Evolutionary conservation across 2,888 invertebrate genomes (phyloP), one percentile per base, ranked within the genome.

Genomic region (Drosophila quasianomalipes): DNA sequence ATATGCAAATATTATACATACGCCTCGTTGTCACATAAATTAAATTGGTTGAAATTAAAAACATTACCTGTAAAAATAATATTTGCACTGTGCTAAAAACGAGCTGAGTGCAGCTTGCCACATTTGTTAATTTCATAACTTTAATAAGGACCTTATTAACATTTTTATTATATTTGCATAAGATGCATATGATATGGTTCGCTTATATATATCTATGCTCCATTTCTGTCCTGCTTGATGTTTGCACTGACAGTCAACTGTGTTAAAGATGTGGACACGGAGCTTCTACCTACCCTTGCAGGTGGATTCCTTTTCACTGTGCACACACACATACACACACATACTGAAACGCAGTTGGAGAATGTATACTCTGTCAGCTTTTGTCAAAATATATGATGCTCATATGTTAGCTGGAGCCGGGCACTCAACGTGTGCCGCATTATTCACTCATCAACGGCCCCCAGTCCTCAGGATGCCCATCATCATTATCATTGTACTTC

Each of bases 301-400:
- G 58, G 44, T 30, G 33, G 49, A 41, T 59, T 72, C 41, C 73
- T 75, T 82, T 64, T 80, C 59, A n/a, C 62, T 68, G 58, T 68
- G 37, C 63, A 53, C 30, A 63, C 57, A 49, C 35, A 64, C 30
- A 41, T 12, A 41, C 12, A 53, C 14, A 54, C 37, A 67, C 26
- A 63, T 16, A 61, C 9, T 22, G 49, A 47, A 26, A 44, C 52
- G 57, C 10, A 61, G 33, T 39, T 52, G 57, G 61, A 51, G 57
- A 57, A 53, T 62, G 64, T 47, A 80, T 30, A 53, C 44, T 70
- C 26, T 61, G 68, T 62, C 73, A 67, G 84, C 81, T 75, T 82
- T 83, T 86, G 83, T 76, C 86, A 83, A 83, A 83, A 85, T 86
- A 85, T 83, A 83, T 86, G 83, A 83, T 74, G 83, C 86, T 86